Conservation (phyloP, 2,797 vertebrate species). For the Acanthopagrus latus region DNA sequence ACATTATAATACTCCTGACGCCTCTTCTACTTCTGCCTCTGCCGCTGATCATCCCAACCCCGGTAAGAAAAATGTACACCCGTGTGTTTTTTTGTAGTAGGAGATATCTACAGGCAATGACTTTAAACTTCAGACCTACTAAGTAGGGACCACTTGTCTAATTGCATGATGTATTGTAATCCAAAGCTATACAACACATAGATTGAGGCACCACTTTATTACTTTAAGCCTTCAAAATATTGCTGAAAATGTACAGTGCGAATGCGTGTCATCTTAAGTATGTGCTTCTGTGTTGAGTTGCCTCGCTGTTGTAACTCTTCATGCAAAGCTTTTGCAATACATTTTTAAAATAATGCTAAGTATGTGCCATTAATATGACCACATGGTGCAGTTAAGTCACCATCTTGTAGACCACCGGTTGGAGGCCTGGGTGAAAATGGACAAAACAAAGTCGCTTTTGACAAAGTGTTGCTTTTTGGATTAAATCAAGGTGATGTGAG, state of each 20-base stretch:
- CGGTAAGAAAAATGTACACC: slow-evolving; percentile 82
- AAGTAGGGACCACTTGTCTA: not conserved
- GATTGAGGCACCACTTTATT: not conserved
- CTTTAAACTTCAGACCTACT: not conserved
- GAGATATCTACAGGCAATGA: not conserved
- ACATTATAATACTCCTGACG: slow-evolving; percentile 80
- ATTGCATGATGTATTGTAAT: not conserved
- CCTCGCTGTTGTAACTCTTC: too few relatives aligned
- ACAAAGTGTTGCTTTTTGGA: not conserved
- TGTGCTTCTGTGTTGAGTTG: not conserved
- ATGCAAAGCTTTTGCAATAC: not conserved
- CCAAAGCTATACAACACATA: not conserved
- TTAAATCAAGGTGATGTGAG: not conserved
- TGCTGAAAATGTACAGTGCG: not conserved
- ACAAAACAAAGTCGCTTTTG: not conserved
- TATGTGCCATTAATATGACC: not conserved
- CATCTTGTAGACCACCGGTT: not conserved
- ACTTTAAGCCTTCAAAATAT: not conserved
- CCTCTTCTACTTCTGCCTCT: slow-evolving; percentile 89
- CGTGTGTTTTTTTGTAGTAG: not conserved
- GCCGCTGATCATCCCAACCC: slow-evolving; percentile 56
- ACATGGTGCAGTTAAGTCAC: not conserved
- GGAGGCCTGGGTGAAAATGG: too few relatives aligned
- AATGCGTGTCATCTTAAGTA: not conserved
- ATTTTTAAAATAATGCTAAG: not conserved